phyloP scores from a whole-genome alignment of 2,113 vertebrate genomes.

The Sterna hirundo region DNA sequence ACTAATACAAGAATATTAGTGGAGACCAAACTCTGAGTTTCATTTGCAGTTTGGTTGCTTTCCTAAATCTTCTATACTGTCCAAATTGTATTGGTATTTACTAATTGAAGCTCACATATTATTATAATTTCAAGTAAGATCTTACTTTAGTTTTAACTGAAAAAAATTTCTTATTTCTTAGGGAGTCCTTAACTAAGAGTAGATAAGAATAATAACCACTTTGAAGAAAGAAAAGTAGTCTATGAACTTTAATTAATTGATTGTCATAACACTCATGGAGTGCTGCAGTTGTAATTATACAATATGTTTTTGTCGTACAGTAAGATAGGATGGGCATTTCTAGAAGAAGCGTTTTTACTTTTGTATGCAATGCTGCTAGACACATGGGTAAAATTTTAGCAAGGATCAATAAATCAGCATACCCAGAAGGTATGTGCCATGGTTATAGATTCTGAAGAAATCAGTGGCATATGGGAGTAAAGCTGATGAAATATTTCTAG shows the following conservation, averaged over 20 bases:
- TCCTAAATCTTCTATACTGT: background rate
- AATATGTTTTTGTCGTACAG: background rate
- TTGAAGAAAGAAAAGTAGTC: background rate
- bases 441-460: background rate
- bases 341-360: background rate
- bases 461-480: background rate
- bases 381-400: background rate
- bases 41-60: background rate
- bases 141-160: background rate
- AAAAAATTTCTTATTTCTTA: background rate
- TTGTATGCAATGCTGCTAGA: background rate
- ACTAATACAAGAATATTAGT: background rate
- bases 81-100: background rate
- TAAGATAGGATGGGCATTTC: background rate
- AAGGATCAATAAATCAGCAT: background rate
- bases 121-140: background rate
- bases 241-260: background rate
- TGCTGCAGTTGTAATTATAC: background rate
- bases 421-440: background rate
- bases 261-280: fast-evolving
- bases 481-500: background rate
- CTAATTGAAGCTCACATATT: background rate
- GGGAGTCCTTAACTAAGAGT: background rate
- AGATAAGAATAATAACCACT: background rate
- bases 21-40: background rate